Evolutionary conservation across 2,797 vertebrate species (phyloP).

Genomic region (Pipistrellus pygmaeus): DNA sequence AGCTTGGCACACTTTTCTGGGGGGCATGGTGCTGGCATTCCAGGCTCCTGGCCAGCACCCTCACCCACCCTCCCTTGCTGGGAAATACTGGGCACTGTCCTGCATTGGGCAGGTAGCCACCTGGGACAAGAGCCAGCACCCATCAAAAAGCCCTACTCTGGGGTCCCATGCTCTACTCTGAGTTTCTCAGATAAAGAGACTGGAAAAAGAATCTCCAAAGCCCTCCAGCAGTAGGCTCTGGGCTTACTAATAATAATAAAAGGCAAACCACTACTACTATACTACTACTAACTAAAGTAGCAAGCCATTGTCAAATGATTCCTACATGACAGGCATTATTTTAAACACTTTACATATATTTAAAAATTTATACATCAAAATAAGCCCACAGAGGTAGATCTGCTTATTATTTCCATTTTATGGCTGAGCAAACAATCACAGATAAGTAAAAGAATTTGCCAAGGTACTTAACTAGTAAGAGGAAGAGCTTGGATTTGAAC

Average conservation of each 20-base stretch:
- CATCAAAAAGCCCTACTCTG: conserved; percentile 28
- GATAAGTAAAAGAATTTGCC: conserved; percentile 30
- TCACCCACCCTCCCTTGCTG: conserved; percentile 73
- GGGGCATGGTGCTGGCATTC: conserved; percentile 67
- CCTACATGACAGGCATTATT: neutral
- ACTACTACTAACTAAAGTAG: conserved; percentile 6
- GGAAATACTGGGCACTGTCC: conserved; percentile 74
- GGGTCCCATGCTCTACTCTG: conserved; percentile 27
- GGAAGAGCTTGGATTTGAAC: conserved; percentile 29
- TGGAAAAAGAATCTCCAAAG: conserved; percentile 30
- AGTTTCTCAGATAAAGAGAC: conserved; percentile 18
- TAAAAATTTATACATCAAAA: conserved; percentile 28
- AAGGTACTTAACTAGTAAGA: neutral
- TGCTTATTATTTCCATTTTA: neutral
- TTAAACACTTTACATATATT: neutral
- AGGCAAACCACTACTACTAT: neutral
- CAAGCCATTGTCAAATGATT: neutral
- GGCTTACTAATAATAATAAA: neutral
- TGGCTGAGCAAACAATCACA: conserved; percentile 18
- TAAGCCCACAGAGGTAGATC: neutral
- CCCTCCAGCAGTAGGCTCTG: neutral
- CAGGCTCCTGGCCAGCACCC: conserved; percentile 70
- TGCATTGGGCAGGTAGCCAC: conserved; percentile 60
- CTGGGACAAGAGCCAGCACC: conserved; percentile 58
- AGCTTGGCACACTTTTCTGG: conserved; percentile 68